Evolutionary conservation across 2,113 vertebrate species (phyloP), one percentile per base, ranked within the genome.

Genomic region (Tautogolabrus adspersus): DNA sequence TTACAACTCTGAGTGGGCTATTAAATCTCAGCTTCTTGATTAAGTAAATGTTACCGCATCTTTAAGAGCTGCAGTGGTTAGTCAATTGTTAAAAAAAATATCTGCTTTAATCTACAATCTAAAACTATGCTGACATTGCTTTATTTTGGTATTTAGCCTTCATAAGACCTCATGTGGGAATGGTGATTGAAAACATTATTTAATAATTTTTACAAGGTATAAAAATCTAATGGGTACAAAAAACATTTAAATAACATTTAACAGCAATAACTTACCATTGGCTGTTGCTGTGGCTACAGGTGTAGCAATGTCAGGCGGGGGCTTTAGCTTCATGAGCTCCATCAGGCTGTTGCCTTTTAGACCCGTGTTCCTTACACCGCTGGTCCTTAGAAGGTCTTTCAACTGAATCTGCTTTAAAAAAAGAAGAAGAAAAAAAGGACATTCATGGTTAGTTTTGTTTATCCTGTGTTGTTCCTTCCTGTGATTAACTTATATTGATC

Each of bases 311-410:
- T 99, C 97, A 19, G 97, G 93, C n/a, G 98, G 98, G 18, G 97
- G 98, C 87, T 99, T 99, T 57, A 99, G 81, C 68, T 97, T 99
- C 97, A 99, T 99, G 63, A 99, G 96, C 90, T 99, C 97, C 84
- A 97, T 97, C 69, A 99, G 95, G 93, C 98, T 99, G 72, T 96
- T 99, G 65, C 94, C 96, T 93, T 97, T 93, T 4, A 89, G 40
- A 51, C 73, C 77, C 0, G 79, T 95, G 64, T 86, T 95, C 91
- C 87, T 94, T 67, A 96, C 94, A 91, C 93, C 95, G 6, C 96
- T 93, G 10, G 94, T 95, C 92, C 96, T 95, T 0, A 99, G 95
- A 5, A 99, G 93, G 86, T 99, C 98, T 92, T 98, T 99, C 69
- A 99, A 89, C 72, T 98, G 93, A 66, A 93, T 87, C 83, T 93